Percentiles rank a stretch among this genome's conserved stretches.
These are phyloP conservation scores for Oegoconia quadripuncta DNA, from an alignment of 2,888 invertebrate species.

Conservation along the genomic window DNA sequence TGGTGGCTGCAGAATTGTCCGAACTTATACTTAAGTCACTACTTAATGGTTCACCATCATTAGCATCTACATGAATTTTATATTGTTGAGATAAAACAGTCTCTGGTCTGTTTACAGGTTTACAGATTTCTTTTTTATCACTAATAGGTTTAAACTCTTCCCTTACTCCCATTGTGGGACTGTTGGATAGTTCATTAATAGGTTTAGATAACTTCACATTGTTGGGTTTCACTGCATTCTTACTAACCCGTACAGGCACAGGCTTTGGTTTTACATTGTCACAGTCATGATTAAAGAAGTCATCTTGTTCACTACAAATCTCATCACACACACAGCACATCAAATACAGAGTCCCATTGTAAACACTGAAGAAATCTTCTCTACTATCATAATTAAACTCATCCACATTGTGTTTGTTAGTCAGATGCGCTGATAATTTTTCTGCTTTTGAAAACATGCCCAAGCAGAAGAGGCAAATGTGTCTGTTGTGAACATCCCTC, in stretches of 20 bases:
- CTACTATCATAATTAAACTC: slow-evolving; percentile 83
- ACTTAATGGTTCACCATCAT: slow-evolving; percentile 38
- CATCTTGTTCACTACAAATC: slow-evolving; percentile 86
- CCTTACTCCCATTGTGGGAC: slow-evolving; percentile 41
- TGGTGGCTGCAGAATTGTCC: slow-evolving; percentile 39
- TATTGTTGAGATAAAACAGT: slow-evolving; percentile 37
- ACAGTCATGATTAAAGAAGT: slow-evolving; percentile 88
- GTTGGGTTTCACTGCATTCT: slow-evolving; percentile 57
- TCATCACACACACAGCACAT: slow-evolving; percentile 91
- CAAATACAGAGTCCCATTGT: slow-evolving; percentile 84
- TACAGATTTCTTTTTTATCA: slow-evolving; percentile 52
- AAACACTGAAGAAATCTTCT: slow-evolving; percentile 83
- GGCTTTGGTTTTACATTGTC: slow-evolving; percentile 71
- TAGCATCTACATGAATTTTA: slow-evolving; percentile 34
- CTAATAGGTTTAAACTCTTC: slow-evolving; percentile 37
- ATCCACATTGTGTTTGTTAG: slow-evolving; percentile 87
- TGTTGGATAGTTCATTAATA: slow-evolving; percentile 39
- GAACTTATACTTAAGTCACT: slow-evolving; percentile 52
- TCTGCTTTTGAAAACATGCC: slow-evolving; percentile 90
- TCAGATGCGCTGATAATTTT: slow-evolving; percentile 87
- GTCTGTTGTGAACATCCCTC: slow-evolving; percentile 88
- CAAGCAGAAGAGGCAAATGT: slow-evolving; percentile 90
- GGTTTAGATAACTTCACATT: slow-evolving; percentile 49
- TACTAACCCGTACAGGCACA: slow-evolving; percentile 70
- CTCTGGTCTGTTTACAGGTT: slow-evolving; percentile 41